Evolutionary conservation across 2,888 invertebrate species (phyloP).

Genomic region (Lasioglossum calceatum): DNA sequence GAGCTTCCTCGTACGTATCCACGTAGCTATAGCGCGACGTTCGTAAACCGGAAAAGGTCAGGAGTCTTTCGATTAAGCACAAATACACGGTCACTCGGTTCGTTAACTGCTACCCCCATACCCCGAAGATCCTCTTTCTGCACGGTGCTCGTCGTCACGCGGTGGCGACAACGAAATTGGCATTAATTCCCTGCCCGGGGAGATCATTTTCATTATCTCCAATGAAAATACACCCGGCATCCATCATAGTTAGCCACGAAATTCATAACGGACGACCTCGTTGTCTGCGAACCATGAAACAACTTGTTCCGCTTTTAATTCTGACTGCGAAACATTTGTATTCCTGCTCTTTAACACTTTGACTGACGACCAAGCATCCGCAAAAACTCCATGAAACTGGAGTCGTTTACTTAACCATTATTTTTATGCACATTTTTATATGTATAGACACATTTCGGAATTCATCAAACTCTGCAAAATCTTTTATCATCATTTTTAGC

Average conservation of each 20-base stretch:
- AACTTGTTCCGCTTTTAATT: background rate
- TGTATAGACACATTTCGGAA: too few relatives aligned
- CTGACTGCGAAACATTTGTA: background rate
- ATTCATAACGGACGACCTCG: background rate
- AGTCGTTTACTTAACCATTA: background rate
- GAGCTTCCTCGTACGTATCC: background rate
- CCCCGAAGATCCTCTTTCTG: background rate
- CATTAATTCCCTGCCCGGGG: slow-evolving; percentile 12
- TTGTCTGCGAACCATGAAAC: background rate
- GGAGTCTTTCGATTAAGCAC: slow-evolving; percentile 6
- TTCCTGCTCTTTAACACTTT: background rate
- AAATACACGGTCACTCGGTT: slow-evolving; percentile 21
- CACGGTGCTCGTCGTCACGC: background rate
- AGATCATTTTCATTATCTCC: slow-evolving; percentile 12
- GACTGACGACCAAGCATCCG: background rate
- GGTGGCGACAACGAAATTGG: slow-evolving; percentile 8
- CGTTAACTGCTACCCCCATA: slow-evolving; percentile 4
- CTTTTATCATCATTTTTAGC: too few relatives aligned
- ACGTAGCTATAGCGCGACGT: background rate
- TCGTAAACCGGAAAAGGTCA: slow-evolving; percentile 17
- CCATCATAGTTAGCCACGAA: background rate
- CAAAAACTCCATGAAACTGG: too few relatives aligned
- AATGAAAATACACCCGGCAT: background rate
- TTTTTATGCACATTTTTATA: background rate
- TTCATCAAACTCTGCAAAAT: too few relatives aligned